Evolutionary conservation across 1,140 invertebrate species (phyloP), one percentile per base, ranked within the genome.

Genomic region (Eriocheir sinensis): DNA sequence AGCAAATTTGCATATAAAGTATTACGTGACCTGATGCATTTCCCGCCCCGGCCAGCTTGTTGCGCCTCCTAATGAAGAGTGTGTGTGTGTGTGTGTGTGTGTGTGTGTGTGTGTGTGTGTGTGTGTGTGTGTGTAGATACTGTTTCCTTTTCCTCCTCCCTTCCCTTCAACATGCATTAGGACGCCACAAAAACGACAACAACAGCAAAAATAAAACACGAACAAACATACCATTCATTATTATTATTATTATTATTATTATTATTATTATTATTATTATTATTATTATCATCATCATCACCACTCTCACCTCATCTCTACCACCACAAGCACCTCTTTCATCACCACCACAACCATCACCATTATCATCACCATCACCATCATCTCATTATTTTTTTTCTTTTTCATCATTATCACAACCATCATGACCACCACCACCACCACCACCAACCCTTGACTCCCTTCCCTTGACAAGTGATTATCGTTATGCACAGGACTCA

Each of bases 11-110:
- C 60, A 72, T 72, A 72, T 72, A 72, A 72, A 72, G 60, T 72
- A 72, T n/a, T 72, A 72, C 60, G 60, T 72, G 60, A 72, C 60
- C n/a, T 72, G 60, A 72, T 72, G 60, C 60, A 72, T 72, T 72
- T 72, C 60, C 60, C 60, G 60, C 60, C 27, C 21, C 12, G 60
- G 21, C 27, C 60, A 72, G 60, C 60, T 72, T 72, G 60, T 72
- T 72, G 60, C 21, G 21, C 60, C 60, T 72, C 60, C 60, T n/a
- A n/a, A 72, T 72, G 60, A 72, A n/a, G 60, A n/a, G n/a, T n/a
- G 21, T 72, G 60, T 72, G 60, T 72, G 60, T 72, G 60, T 72
- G 60, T 72, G 60, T 72, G 60, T 72, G 60, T 72, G 60, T 72
- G 60, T 72, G 60, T 72, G 60, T 72, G 60, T 72, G 60, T 72